Conservation (phyloP, 2,888 invertebrate genomes). For the Sinopyrophorus schimmeli region DNA sequence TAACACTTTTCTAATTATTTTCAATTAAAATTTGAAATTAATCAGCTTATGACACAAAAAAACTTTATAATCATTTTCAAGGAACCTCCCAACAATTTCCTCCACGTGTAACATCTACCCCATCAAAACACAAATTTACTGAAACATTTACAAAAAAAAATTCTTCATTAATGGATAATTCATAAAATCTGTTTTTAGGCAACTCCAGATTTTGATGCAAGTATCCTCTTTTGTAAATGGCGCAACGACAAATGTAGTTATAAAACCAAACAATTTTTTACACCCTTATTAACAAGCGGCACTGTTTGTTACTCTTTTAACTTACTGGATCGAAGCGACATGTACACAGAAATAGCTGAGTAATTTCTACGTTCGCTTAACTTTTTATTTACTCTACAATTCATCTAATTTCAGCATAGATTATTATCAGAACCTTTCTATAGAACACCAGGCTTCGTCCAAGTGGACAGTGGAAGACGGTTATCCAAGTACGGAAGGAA, state of each 20-base stretch:
- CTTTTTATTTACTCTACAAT: neutral
- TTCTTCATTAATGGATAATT: no score
- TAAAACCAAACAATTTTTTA: conserved; percentile 36
- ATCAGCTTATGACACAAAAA: no score
- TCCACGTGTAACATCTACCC: no score
- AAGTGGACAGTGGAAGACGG: conserved; percentile 69
- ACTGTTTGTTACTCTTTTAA: conserved; percentile 74
- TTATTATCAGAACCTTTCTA: conserved; percentile 1
- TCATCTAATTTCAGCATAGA: conserved; percentile 7
- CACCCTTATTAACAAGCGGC: conserved; percentile 20
- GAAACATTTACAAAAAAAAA: no score
- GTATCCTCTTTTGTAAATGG: neutral
- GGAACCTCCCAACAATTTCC: no score
- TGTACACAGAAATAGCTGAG: conserved; percentile 55
- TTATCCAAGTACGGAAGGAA: conserved; percentile 57
- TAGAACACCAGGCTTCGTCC: conserved; percentile 26
- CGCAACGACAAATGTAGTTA: neutral
- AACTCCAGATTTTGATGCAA: conserved; percentile 1
- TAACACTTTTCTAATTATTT: no score
- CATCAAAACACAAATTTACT: no score
- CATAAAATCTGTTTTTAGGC: no score
- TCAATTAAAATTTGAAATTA: no score
- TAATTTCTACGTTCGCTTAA: no score
- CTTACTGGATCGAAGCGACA: conserved; percentile 61
- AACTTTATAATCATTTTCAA: no score